Percentiles rank a stretch among this genome's conserved stretches.
Conservation (phyloP, 2,797 vertebrate species). For the Pteropus rufus region DNA sequence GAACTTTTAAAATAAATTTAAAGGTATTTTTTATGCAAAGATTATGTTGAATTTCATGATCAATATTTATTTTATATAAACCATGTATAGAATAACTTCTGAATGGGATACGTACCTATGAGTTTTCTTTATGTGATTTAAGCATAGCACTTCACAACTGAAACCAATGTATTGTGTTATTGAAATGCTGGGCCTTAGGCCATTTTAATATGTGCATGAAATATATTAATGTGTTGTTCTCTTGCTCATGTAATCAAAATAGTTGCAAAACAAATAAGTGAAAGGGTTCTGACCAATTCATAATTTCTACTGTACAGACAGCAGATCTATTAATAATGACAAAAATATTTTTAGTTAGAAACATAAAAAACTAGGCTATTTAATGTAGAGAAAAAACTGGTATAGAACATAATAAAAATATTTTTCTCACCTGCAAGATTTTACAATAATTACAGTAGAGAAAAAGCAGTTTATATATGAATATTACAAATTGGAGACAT, state of each 20-base stretch:
- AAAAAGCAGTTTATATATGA: background rate
- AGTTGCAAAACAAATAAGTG: background rate
- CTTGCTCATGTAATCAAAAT: background rate
- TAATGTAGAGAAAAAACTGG: background rate
- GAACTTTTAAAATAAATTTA: background rate
- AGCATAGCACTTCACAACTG: background rate
- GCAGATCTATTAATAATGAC: background rate
- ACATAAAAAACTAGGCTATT: background rate
- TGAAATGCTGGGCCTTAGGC: background rate
- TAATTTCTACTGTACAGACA: background rate
- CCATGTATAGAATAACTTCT: background rate
- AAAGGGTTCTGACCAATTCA: background rate
- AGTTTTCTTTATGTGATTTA: background rate
- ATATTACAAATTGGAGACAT: background rate
- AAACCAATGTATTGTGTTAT: background rate
- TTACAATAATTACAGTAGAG: background rate
- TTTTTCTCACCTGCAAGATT: background rate
- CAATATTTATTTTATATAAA: background rate
- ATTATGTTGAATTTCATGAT: background rate
- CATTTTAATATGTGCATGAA: background rate
- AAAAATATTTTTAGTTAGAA: background rate
- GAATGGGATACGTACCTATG: background rate
- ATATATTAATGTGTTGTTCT: background rate
- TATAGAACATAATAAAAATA: background rate
- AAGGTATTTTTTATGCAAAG: background rate